Base-by-base conservation (phyloP, 2,888 invertebrate species). In the Ochropleura leucogaster region DNA sequence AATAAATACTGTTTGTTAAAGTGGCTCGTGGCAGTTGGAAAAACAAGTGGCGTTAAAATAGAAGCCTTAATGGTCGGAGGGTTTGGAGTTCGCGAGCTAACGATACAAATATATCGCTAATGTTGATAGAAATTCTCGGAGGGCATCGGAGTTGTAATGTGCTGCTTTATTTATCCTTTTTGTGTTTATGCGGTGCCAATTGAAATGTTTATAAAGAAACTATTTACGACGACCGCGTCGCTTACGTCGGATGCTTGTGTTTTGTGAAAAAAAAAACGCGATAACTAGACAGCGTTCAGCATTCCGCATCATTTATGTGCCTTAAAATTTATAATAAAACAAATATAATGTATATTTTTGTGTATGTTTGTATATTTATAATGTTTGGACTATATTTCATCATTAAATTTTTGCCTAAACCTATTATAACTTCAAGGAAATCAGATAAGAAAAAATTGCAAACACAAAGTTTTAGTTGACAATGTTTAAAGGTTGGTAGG, bases 1-100 rank as follows among this genome's bases (percentile, higher is more conserved):
- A 91, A 93, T 93, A 93, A 94, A 94, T 92, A 93, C 89, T 89
- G 89, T 89, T 90, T 88, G 89, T 84, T 89, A 89, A 92, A 92
- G 90, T 90, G 90, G 87, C 89, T 90, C 87, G 85, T 86, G 89
- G 89, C 89, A 86, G 84, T 88, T 81, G 81, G 86, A 83, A 87
- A 90, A 90, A 91, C 88, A 90, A 89, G 86, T 87, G 86, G 85
- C 83, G 86, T 83, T 85, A 82, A 87, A 88, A 88, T 87, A 85
- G 86, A 80, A 77, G 83, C 87, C 76, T 86, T 90, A 89, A 89
- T 88, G 91, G 88, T 79, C 81, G 71, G 82, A 66, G 80, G 82
- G 85, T 53, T 68, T 44, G 72, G 62, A 75, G 79, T 67, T 68
- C 60, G 44, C 60, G 66, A 64, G 86, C 53, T 77, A 75, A 76